Base-by-base conservation (phyloP, 2,888 invertebrate species). In the Cantharis flavilabris region DNA sequence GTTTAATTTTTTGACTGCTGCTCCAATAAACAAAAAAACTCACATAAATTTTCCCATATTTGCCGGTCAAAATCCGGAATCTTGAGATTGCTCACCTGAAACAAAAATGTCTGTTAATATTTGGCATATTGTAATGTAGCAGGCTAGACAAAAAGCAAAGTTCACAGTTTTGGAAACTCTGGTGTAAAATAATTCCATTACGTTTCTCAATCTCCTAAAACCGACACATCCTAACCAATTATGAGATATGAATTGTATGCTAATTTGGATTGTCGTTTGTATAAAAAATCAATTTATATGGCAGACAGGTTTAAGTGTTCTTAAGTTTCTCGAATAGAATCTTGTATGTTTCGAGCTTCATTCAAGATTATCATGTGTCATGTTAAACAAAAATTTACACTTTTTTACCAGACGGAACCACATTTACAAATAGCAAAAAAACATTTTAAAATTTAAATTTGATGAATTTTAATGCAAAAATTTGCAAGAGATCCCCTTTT, bases 171-270 rank as follows among this genome's bases (percentile, higher is more conserved):
- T 49, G 49, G 49, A 49, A 9, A n/a, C 49, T n/a, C 49, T 49
- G 49, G 49, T 49, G 49, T 49, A n/a, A 49, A 49, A 49, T n/a
- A 49, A 49, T 49, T 49, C 49, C 49, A n/a, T n/a, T 49, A 49
- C 49, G 49, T 49, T 49, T 49, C 13, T n/a, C 49, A 49, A 49
- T 49, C 49, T 49, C 49, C n/a, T n/a, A 49, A 49, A 49, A 49
- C 49, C 49, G 49, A 67, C 65, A 67, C 65, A 67, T 49, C 26
- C 26, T 67, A 67, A 67, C 65, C 65, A 67, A 67, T 67, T 67
- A 67, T 26, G 26, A 67, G 65, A 67, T 67, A 67, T 26, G 65
- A 67, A 67, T 67, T 67, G 26, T 67, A 67, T 67, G 65, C 65
- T 67, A 67, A 67, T 67, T 67, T 67, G 13, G 65, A 67, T 20